A percentile compares a stretch with the other conserved stretches of the same genome.
Conservation (phyloP, 2,797 vertebrate genomes). For the Xiphorhynchus erythropygius region DNA sequence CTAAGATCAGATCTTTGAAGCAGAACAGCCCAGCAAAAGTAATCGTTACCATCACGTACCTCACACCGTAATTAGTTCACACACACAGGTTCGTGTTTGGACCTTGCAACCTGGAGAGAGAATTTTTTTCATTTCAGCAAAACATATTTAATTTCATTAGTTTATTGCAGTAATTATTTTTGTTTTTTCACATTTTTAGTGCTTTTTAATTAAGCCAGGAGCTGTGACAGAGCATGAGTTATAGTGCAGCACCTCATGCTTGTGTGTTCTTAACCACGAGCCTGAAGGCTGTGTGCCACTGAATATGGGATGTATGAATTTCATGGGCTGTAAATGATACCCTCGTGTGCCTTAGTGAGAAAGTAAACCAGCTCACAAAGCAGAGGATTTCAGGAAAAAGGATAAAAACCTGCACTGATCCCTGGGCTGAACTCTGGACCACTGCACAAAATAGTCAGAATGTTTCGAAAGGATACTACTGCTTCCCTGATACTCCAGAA, state of each 20-base stretch:
- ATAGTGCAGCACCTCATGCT: not conserved
- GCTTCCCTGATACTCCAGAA: not conserved
- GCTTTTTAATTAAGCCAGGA: constrained; percentile 46
- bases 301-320: not conserved
- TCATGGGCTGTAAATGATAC: constrained; percentile 37
- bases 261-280: not conserved
- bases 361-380: constrained; percentile 37
- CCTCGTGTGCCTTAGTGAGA: not conserved
- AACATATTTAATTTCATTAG: constrained; percentile 11
- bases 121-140: not conserved
- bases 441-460: not conserved
- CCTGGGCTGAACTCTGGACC: not conserved
- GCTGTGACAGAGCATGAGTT: not conserved
- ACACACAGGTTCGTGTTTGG: not conserved
- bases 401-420: not conserved
- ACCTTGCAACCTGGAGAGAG: not conserved
- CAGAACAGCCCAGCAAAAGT: not conserved
- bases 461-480: not conserved
- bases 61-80: not conserved
- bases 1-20: not conserved
- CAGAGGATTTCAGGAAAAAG: not conserved
- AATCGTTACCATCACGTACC: rapidly evolving
- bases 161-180: constrained; percentile 48
- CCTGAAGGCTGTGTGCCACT: not conserved
- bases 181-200: constrained; percentile 43